Evolutionary conservation across 2,113 vertebrate genomes (phyloP).

Genomic region (Cygnus buccinator): DNA sequence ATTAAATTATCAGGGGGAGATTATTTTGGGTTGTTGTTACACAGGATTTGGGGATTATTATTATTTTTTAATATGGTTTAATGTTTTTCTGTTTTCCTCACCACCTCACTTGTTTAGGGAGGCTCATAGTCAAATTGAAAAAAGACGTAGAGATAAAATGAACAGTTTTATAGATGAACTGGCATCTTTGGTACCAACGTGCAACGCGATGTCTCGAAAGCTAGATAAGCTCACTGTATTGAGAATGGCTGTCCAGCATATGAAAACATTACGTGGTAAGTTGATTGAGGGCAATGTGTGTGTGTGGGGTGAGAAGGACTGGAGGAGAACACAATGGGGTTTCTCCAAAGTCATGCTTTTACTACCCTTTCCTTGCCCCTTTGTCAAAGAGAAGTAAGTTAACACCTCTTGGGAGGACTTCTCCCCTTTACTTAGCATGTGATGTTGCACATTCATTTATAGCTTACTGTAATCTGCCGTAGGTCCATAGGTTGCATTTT

Average conservation of each 20-base stretch:
- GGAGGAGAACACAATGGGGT: background rate
- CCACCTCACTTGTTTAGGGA: slow-evolving; percentile 79
- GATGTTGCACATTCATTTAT: accelerated
- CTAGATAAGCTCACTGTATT: slow-evolving; percentile 97
- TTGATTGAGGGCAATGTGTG: background rate
- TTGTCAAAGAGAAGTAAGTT: background rate
- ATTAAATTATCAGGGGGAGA: background rate
- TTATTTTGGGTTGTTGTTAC: background rate
- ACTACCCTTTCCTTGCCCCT: background rate
- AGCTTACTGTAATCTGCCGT: background rate
- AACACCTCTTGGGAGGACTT: background rate
- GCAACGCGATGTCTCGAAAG: slow-evolving; percentile 97
- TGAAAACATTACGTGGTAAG: slow-evolving; percentile 97
- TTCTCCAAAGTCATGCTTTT: background rate
- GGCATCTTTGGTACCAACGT: slow-evolving; percentile 95
- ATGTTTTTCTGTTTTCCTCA: background rate
- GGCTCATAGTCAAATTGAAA: slow-evolving; percentile 98
- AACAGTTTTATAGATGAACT: slow-evolving; percentile 99
- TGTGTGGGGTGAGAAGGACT: no score
- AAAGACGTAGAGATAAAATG: slow-evolving; percentile 97
- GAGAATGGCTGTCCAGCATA: slow-evolving; percentile 98
- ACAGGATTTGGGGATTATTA: background rate
- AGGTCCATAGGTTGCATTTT: background rate
- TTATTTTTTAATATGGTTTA: no score
- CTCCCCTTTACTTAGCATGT: background rate